Conservation (phyloP, 1,140 invertebrate species). For the Mactra quadrangularis region DNA sequence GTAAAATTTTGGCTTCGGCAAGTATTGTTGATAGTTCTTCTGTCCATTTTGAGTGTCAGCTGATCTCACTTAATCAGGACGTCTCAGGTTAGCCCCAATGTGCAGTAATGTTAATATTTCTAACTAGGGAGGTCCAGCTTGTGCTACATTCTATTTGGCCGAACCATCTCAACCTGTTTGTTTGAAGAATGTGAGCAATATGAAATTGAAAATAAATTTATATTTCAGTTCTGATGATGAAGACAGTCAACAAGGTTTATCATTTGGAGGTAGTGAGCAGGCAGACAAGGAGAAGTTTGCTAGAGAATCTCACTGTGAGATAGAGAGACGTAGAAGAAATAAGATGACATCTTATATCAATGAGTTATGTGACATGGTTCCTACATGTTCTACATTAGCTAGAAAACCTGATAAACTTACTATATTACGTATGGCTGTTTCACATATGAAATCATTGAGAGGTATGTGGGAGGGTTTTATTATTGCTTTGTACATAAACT, state of each 20-base stretch:
- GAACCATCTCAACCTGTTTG: too few species aligned
- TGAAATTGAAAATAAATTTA: too few species aligned
- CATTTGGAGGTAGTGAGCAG: conserved; percentile 88
- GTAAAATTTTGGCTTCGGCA: too few species aligned
- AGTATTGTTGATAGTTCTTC: too few species aligned
- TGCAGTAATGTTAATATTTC: too few species aligned
- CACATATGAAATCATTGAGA: conserved; percentile 98
- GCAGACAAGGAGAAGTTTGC: conserved; percentile 98
- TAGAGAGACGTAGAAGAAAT: conserved; percentile 98
- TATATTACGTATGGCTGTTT: conserved; percentile 99
- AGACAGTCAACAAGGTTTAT: conserved; percentile 82
- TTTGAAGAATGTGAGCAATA: too few species aligned
- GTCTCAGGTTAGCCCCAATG: too few species aligned
- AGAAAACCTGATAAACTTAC: conserved; percentile 99
- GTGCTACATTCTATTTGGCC: too few species aligned
- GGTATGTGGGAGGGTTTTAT: conserved; percentile 86
- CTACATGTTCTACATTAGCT: conserved; percentile 98
- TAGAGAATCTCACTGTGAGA: conserved; percentile 99
- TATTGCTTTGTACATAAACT: too few species aligned
- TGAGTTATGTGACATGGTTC: conserved; percentile 99
- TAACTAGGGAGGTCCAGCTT: too few species aligned
- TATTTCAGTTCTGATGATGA: conserved; percentile 84
- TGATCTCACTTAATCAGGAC: too few species aligned
- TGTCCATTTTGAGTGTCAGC: too few species aligned
- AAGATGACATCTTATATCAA: conserved; percentile 99